These are phyloP conservation scores for Misgurnus anguillicaudatus DNA, from an alignment of 2,113 vertebrate genomes.

Conservation along the genomic window DNA sequence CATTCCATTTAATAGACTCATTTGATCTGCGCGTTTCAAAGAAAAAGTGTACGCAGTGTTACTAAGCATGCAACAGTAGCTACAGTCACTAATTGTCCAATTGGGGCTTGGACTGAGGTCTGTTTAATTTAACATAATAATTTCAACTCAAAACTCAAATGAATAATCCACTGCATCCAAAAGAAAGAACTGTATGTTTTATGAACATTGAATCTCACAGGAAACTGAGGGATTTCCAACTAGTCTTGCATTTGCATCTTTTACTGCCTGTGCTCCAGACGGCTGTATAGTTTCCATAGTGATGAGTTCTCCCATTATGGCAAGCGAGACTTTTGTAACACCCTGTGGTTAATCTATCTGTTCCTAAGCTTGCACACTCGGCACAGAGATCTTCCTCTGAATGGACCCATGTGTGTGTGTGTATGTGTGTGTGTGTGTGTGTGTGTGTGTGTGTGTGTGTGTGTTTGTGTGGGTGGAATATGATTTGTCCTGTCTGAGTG, in stretches of 20 bases:
- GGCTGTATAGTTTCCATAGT: constrained; percentile 52
- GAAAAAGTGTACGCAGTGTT: background rate
- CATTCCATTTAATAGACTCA: background rate
- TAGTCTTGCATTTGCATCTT: constrained; percentile 7
- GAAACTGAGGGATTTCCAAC: constrained; percentile 36
- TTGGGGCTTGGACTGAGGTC: background rate
- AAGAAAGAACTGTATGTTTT: background rate
- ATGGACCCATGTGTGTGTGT: constrained; percentile 4
- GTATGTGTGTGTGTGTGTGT: constrained; percentile 22
- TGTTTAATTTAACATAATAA: too few relatives aligned
- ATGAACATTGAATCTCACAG: background rate
- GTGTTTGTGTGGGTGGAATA: constrained; percentile 46
- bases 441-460: constrained; percentile 45
- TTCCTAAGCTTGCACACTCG: constrained; percentile 35
- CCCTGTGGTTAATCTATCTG: constrained; percentile 44
- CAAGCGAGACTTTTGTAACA: constrained; percentile 15
- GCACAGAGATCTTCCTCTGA: constrained; percentile 11
- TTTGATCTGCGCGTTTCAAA: too few relatives aligned
- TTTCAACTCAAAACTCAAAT: too few relatives aligned
- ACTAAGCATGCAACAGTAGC: background rate
- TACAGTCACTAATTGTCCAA: background rate
- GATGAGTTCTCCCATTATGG: constrained; percentile 35
- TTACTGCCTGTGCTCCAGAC: constrained; percentile 31
- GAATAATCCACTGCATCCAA: background rate
- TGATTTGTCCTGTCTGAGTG: constrained; percentile 51